phyloP scores from a whole-genome alignment of 2,797 vertebrate species.

The Typhlichthys subterraneus region DNA sequence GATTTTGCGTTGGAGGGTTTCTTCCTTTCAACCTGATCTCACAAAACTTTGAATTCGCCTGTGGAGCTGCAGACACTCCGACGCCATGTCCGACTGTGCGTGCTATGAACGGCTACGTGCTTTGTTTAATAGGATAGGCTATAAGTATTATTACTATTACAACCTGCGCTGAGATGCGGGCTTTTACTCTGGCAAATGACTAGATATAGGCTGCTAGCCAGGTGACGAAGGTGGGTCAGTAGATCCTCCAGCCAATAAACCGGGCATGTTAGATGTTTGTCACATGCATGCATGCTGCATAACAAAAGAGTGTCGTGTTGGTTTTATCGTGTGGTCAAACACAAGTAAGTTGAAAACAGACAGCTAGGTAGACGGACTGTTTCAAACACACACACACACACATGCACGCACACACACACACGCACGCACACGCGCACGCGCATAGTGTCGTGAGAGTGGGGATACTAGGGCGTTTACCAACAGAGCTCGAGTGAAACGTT shows the following conservation, averaged over 20 bases:
- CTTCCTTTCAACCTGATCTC: constrained; percentile 12
- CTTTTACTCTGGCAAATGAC: neutral
- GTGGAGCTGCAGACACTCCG: constrained; percentile 30
- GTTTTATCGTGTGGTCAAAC: constrained; percentile 14
- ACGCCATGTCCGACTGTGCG: constrained; percentile 19
- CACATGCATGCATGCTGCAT: too few relatives aligned
- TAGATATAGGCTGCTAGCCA: constrained; percentile 46
- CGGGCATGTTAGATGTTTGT: constrained; percentile 30
- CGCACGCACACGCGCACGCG: constrained; percentile 34
- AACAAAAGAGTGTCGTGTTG: constrained; percentile 4
- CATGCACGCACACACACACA: constrained; percentile 14
- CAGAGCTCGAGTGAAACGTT: constrained; percentile 62
- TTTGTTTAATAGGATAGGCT: neutral
- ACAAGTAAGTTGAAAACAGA: constrained; percentile 11
- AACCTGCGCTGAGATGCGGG: too few relatives aligned
- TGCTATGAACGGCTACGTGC: constrained; percentile 18
- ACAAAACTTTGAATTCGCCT: constrained; percentile 57
- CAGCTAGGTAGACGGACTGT: constrained; percentile 20
- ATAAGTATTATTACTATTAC: too few relatives aligned
- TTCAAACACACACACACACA: constrained; percentile 9
- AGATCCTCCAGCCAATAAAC: constrained; percentile 36
- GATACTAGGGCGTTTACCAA: constrained; percentile 73
- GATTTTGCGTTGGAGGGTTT: constrained; percentile 47
- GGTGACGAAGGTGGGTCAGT: constrained; percentile 55
- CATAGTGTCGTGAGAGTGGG: constrained; percentile 63